These are phyloP conservation scores for Drosophila sulfurigaster DNA, from an alignment of 1,140 invertebrate species.

Conservation along the genomic window DNA sequence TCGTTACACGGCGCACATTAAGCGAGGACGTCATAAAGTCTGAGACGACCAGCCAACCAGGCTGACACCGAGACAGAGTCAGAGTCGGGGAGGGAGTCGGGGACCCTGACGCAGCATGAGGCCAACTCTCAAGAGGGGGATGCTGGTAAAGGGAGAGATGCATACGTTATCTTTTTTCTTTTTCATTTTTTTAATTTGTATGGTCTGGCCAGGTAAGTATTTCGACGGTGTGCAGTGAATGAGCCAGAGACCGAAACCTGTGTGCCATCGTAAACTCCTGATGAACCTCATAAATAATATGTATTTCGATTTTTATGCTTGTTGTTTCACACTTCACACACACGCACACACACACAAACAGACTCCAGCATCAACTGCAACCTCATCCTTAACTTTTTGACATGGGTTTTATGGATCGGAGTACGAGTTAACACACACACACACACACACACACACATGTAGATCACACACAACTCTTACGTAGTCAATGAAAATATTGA, in stretches of 20 bases:
- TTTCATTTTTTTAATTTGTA: slow-evolving; percentile 78
- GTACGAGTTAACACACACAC: slow-evolving; percentile 5
- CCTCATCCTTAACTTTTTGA: slow-evolving; percentile 14
- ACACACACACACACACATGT: slow-evolving; percentile 41
- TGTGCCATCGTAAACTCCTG: slow-evolving; percentile 79
- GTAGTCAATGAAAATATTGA: slow-evolving; percentile 76
- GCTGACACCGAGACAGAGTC: slow-evolving; percentile 16
- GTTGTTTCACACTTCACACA: slow-evolving; percentile 72
- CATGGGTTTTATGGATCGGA: slow-evolving; percentile 19
- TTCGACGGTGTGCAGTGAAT: slow-evolving; percentile 39
- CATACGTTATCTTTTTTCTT: slow-evolving; percentile 53
- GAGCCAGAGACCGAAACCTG: slow-evolving; percentile 33
- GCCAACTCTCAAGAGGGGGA: slow-evolving; percentile 20
- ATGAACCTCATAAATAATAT: slow-evolving; percentile 83
- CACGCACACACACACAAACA: slow-evolving; percentile 4
- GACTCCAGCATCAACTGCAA: slow-evolving; percentile 4
- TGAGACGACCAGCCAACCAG: slow-evolving; percentile 56
- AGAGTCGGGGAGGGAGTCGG: slow-evolving; percentile 2
- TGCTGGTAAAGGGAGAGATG: slow-evolving; percentile 33
- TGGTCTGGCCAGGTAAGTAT: slow-evolving; percentile 63
- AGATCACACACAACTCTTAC: slow-evolving; percentile 25
- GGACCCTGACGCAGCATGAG: slow-evolving; percentile 64
- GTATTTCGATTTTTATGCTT: slow-evolving; percentile 79
- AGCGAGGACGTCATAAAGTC: slow-evolving; percentile 79
- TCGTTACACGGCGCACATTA: slow-evolving; percentile 70